Conservation (phyloP, 1,140 invertebrate genomes). For the Caerostris extrusa region DNA sequence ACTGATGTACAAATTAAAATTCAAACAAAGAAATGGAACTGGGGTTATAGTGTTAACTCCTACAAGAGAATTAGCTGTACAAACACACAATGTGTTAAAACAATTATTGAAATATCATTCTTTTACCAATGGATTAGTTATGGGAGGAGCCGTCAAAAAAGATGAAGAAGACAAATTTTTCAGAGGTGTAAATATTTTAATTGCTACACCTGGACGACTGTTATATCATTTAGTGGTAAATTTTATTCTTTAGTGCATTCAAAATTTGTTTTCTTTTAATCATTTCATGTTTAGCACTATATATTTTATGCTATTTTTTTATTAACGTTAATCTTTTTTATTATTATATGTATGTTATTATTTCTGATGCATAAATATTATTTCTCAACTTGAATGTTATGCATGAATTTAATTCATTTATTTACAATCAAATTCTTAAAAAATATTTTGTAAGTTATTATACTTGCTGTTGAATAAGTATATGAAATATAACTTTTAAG, state of each 20-base stretch:
- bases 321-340: conserved; percentile 62
- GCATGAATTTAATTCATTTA: too few species aligned
- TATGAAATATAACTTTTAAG: too few species aligned
- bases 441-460: too few species aligned
- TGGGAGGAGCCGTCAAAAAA: conserved; percentile 96
- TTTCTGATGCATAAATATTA: too few species aligned
- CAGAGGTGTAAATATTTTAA: conserved; percentile 97
- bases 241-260: background rate
- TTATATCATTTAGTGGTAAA: conserved; percentile 95
- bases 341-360: background rate
- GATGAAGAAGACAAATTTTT: conserved; percentile 95
- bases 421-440: too few species aligned
- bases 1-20: conserved; percentile 93
- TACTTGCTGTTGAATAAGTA: too few species aligned
- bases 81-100: conserved; percentile 98
- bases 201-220: conserved; percentile 97
- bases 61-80: conserved; percentile 98
- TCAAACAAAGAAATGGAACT: conserved; percentile 93
- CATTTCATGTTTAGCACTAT: background rate
- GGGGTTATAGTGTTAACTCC: conserved; percentile 98
- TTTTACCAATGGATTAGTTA: conserved; percentile 88
- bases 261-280: background rate
- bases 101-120: conserved; percentile 91
- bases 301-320: background rate
- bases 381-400: too few species aligned